Base-by-base conservation (phyloP, 1,140 invertebrate genomes). In the Halotydeus destructor region DNA sequence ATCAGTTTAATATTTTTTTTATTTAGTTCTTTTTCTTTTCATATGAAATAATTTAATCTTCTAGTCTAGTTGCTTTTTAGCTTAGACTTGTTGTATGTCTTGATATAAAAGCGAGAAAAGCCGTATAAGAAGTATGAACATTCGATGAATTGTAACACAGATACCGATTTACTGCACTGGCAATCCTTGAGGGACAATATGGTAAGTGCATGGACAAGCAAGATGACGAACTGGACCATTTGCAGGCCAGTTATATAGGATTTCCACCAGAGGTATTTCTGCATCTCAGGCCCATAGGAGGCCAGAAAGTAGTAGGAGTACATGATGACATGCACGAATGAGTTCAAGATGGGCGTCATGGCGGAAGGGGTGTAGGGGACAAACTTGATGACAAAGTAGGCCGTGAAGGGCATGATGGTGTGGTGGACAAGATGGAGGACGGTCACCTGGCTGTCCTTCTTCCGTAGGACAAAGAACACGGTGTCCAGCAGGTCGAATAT, bases 331-430 rank as follows among this genome's bases (percentile, higher is more conserved):
- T 94, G 68, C 0, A 70, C 62, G 32, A 64, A 60, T 21, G 63
- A 61, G 52, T 70, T 70, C 50, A 86, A 62, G 45, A 62, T 54
- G 16, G 55, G 56, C 48, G 55, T 83, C 63, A 82, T 79, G 1
- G 73, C 70, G 11, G 34, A 31, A 23, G 24, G 18, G 14, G 18
- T 28, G 22, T 19, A 22, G 14, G 35, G 30, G 11, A 21, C 31
- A 9, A 46, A 38, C 34, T 44, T 43, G 24, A 51, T 43, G 12
- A 24, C 44, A 30, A 49, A 25, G 36, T 34, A 49, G 18, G 41
- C 46, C 22, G 46, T 44, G 1, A 50, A 12, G 8, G 49, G 49
- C n/a, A 51, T 47, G 18, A 50, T 36, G 37, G 62, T 57, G 48
- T 66, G 63, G 50, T 66, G 64, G 45, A 63, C 64, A 5, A 66